These are phyloP conservation scores for Notothenia coriiceps DNA, from an alignment of 2,113 vertebrate genomes.

Conservation along the genomic window DNA sequence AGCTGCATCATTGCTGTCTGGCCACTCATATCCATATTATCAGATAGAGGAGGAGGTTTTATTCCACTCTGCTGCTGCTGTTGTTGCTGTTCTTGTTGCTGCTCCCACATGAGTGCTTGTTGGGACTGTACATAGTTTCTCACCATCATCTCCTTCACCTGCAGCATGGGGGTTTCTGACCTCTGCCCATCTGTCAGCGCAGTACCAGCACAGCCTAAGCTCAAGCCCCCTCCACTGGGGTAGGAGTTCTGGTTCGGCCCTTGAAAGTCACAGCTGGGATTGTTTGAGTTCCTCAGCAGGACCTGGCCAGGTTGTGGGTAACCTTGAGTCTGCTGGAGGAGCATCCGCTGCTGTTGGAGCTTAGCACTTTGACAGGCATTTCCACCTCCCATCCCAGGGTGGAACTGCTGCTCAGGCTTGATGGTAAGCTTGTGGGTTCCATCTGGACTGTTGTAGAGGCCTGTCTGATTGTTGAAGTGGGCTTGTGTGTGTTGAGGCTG, in stretches of 20 bases:
- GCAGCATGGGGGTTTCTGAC: slow-evolving; percentile 88
- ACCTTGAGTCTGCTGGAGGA: slow-evolving; percentile 71
- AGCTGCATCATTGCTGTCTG: slow-evolving; percentile 81
- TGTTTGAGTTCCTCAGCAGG: slow-evolving; percentile 75
- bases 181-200: slow-evolving; percentile 69
- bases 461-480: slow-evolving; percentile 77
- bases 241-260: slow-evolving; percentile 71
- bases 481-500: slow-evolving; percentile 72
- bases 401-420: slow-evolving; percentile 94
- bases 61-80: slow-evolving; percentile 66
- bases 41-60: slow-evolving; percentile 69
- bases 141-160: slow-evolving; percentile 95
- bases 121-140: slow-evolving; percentile 95
- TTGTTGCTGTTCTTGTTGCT: slow-evolving; percentile 82
- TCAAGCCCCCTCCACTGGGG: slow-evolving; percentile 72
- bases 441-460: slow-evolving; percentile 68
- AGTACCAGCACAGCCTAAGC: slow-evolving; percentile 76
- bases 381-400: slow-evolving; percentile 77
- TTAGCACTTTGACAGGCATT: slow-evolving; percentile 87
- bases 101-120: slow-evolving; percentile 95
- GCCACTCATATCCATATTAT: slow-evolving; percentile 77
- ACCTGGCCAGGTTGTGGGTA: slow-evolving; percentile 75
- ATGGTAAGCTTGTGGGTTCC: slow-evolving; percentile 84
- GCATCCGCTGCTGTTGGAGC: slow-evolving; percentile 73
- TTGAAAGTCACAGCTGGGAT: slow-evolving; percentile 82